phyloP scores from a whole-genome alignment of 2,797 vertebrate species.

The Onychomys torridus region DNA sequence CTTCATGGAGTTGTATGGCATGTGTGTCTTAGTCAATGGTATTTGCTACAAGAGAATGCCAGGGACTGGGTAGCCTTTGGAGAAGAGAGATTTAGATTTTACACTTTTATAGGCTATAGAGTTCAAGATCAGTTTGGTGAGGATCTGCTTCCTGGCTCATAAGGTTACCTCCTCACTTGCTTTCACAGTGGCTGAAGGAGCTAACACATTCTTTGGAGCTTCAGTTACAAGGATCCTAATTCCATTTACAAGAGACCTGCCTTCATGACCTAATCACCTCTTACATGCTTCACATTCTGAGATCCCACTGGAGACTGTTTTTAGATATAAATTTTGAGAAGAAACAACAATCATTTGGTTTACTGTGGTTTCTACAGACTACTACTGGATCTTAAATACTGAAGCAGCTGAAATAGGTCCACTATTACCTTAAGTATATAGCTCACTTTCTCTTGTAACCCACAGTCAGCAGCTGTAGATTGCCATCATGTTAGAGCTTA shows the following conservation, averaged over 20 bases:
- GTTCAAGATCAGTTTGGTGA: neutral
- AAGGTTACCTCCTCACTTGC: neutral
- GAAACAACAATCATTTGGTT: neutral
- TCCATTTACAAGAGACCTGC: neutral
- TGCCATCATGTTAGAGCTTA: neutral
- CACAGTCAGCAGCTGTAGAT: neutral
- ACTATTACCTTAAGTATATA: neutral
- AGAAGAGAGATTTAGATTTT: neutral
- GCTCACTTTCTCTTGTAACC: conserved; percentile 19
- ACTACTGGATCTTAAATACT: neutral
- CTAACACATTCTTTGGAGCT: neutral
- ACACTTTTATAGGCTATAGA: neutral
- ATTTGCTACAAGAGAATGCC: neutral
- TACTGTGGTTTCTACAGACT: neutral
- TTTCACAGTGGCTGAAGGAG: neutral
- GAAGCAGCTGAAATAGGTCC: neutral
- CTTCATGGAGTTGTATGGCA: neutral
- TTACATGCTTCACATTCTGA: neutral
- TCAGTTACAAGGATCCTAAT: neutral
- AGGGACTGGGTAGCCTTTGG: neutral
- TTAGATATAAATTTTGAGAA: neutral
- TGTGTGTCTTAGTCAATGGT: neutral
- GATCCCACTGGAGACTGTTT: neutral
- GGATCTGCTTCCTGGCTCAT: neutral
- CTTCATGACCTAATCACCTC: neutral